Evolutionary conservation across 92 coral and sea anemone species (phyloP), one percentile per base, ranked within the genome.

Genomic region (Siderastrea radians): DNA sequence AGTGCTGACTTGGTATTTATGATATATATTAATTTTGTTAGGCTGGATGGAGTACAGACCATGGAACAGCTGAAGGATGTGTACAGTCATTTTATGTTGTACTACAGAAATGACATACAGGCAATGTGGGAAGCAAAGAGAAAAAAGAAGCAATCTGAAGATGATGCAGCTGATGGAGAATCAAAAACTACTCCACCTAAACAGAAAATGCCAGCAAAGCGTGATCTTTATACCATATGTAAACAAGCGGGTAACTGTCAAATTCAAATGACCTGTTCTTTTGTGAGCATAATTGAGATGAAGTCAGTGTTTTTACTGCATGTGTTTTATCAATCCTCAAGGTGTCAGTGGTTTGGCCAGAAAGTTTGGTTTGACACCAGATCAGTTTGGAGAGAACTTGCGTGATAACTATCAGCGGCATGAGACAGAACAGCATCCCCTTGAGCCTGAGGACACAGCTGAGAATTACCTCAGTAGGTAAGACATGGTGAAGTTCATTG

Each of bases 351-450:
- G 97, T 48, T 79, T 98, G 65, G 99, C 98, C 61, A 98, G 94
- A 85, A 98, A 98, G 95, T 98, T 98, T 90, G 99, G 99, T 66
- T 85, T 98, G 74, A 98, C 99, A 2, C 99, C 99, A 8, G 99
- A 98, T 60, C 99, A 98, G 93, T 94, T 98, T 82, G 99, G 99
- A 6, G 99, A 98, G 80, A 98, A 98, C 83, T 87, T 98, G 62
- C 92, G 99, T 12, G 99, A 98, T 93, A 98, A 96, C 86, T 98
- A 98, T 77, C 99, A 98, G 76, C 89, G 99, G 2, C 99, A 98
- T 49, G 99, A 98, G 74, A 95, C 98, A 58, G 98, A 98, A 61
- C 99, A 98, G 47, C 98, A 98, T 83, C 98, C 98, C 19, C 68
- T 94, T 83, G 99, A 98, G 59, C 99, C 98, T 59, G 95, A 90